Evolutionary conservation across 2,113 vertebrate species (phyloP).

Genomic region (Mesoclemmys tuberculata): DNA sequence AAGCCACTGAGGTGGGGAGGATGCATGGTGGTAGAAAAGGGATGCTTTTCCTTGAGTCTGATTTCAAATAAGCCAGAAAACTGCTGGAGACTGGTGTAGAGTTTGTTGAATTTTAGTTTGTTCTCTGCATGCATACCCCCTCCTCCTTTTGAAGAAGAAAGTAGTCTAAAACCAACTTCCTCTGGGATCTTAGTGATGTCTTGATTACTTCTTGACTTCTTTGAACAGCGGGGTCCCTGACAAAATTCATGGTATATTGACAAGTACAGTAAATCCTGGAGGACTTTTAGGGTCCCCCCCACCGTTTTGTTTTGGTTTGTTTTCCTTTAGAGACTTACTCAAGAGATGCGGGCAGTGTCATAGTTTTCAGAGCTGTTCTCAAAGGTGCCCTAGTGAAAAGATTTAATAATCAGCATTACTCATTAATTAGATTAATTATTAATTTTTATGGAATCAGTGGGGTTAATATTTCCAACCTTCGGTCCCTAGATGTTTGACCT

Average conservation of each 20-base stretch:
- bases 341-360: neutral
- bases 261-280: neutral
- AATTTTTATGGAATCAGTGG: neutral
- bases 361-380: neutral
- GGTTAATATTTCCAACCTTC: constrained; percentile 26
- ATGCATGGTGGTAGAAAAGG: neutral
- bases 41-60: neutral
- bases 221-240: neutral
- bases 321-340: neutral
- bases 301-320: neutral
- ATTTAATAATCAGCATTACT: neutral
- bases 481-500: constrained; percentile 12
- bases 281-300: neutral
- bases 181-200: neutral
- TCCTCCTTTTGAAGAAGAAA: neutral
- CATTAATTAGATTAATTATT: neutral
- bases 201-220: neutral
- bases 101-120: neutral
- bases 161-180: neutral
- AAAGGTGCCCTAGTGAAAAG: neutral
- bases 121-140: neutral
- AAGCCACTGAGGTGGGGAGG: neutral
- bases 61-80: neutral
- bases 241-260: neutral
- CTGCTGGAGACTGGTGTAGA: neutral